These are phyloP conservation scores for Australoheros facetus DNA, from an alignment of 2,797 vertebrate genomes.

Conservation along the genomic window DNA sequence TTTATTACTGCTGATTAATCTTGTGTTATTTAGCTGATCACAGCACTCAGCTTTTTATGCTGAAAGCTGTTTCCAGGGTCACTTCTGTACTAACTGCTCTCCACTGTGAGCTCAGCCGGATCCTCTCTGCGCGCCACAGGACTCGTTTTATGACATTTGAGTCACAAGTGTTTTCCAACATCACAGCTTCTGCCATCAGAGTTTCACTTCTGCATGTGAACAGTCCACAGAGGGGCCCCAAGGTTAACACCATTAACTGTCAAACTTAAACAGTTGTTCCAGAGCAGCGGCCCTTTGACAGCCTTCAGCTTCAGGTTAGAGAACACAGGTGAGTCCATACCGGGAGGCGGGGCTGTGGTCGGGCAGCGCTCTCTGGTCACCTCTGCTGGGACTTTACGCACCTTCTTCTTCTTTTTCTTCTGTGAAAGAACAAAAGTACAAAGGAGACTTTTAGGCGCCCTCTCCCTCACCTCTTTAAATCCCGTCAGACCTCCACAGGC, in stretches of 20 bases:
- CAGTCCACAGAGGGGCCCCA: background rate
- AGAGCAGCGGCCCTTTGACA: rapidly evolving
- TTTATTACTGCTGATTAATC: background rate
- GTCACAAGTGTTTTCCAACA: background rate
- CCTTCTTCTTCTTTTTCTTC: slow-evolving; percentile 82
- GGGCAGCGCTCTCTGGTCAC: slow-evolving; percentile 60
- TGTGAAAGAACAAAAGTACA: slow-evolving; percentile 21
- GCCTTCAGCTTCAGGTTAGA: background rate
- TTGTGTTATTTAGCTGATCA: background rate
- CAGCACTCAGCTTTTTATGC: too few relatives aligned
- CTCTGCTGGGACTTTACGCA: slow-evolving; percentile 73
- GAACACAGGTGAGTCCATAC: slow-evolving; percentile 7
- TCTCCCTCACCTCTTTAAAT: background rate
- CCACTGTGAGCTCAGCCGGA: background rate
- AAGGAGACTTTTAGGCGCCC: background rate
- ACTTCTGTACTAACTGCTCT: too few relatives aligned
- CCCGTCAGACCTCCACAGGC: background rate
- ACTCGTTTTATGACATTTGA: background rate
- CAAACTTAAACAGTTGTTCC: background rate
- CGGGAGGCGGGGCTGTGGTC: slow-evolving; percentile 21
- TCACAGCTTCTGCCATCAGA: background rate
- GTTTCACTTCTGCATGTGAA: background rate
- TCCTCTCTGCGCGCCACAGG: rapidly evolving
- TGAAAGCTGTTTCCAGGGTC: background rate
- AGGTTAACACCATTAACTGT: background rate